These are phyloP conservation scores for Triplophysa rosa DNA, from an alignment of 2,113 vertebrate genomes.

Conservation along the genomic window DNA sequence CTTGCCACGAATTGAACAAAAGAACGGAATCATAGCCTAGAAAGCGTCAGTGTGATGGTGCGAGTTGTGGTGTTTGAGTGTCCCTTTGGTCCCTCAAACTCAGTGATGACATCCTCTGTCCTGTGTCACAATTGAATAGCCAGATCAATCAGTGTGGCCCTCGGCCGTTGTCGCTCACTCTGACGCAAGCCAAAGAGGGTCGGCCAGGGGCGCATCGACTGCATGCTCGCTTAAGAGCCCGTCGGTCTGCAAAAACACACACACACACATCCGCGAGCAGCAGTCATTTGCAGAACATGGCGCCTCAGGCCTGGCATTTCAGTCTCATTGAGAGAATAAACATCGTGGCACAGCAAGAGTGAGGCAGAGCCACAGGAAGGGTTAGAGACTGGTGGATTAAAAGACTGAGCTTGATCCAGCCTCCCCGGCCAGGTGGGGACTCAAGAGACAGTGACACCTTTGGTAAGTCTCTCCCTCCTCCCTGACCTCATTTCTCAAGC, in stretches of 20 bases:
- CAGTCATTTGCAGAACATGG: constrained; percentile 51
- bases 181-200: constrained; percentile 64
- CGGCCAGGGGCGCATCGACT: constrained; percentile 62
- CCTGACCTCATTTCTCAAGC: constrained; percentile 32
- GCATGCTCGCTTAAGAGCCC: constrained; percentile 56
- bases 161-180: constrained; percentile 60
- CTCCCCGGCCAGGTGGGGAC: constrained; percentile 6
- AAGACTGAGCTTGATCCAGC: constrained; percentile 9
- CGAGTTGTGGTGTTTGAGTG: too few relatives aligned
- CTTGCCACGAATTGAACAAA: neutral
- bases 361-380: constrained; percentile 12
- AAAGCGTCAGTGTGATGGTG: too few relatives aligned
- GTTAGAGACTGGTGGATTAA: constrained; percentile 19
- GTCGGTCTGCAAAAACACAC: constrained; percentile 51
- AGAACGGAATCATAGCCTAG: neutral
- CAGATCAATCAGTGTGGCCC: constrained; percentile 63
- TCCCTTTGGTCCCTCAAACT: neutral
- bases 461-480: constrained; percentile 30
- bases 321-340: constrained; percentile 39
- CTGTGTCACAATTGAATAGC: constrained; percentile 60
- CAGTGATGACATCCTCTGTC: constrained; percentile 51
- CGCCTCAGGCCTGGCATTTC: constrained; percentile 32
- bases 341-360: neutral
- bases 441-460: constrained; percentile 14
- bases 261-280: constrained; percentile 24